A percentile compares a stretch with the other conserved stretches of the same genome.
Conservation (phyloP, 2,888 invertebrate species). For the Beris morrisii region DNA sequence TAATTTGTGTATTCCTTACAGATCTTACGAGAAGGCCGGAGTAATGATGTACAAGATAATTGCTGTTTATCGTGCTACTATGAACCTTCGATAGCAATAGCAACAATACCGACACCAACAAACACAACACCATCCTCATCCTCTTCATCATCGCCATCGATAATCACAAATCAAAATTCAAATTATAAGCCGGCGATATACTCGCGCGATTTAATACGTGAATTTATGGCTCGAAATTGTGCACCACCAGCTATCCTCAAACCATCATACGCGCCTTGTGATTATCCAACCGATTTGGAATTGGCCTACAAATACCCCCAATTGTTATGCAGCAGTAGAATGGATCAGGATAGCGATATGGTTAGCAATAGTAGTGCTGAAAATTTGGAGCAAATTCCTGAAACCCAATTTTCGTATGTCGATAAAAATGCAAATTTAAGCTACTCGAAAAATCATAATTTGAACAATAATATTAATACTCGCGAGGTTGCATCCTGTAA, state of each 20-base stretch:
- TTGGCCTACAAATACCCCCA: constrained; percentile 54
- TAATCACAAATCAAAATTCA: constrained; percentile 5
- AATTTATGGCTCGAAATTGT: constrained; percentile 40
- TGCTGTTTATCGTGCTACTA: constrained; percentile 13
- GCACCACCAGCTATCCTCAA: constrained; percentile 41
- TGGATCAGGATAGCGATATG: constrained; percentile 26
- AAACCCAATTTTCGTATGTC: background rate
- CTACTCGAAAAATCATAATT: background rate
- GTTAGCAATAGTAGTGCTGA: constrained; percentile 8
- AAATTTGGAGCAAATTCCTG: background rate
- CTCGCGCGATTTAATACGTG: constrained; percentile 41
- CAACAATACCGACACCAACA: constrained; percentile 17
- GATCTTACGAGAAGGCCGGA: constrained; percentile 26
- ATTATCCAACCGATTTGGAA: constrained; percentile 40
- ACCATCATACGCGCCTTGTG: constrained; percentile 36
- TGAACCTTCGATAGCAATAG: constrained; percentile 8
- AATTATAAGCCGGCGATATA: background rate
- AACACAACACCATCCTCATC: constrained; percentile 11
- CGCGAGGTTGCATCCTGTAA: constrained; percentile 30
- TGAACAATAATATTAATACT: background rate
- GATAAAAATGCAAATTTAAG: background rate
- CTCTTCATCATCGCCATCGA: constrained; percentile 19
- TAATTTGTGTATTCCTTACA: constrained; percentile 26
- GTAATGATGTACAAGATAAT: constrained; percentile 25
- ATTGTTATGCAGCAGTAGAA: constrained; percentile 48